phyloP scores from a whole-genome alignment of 2,888 invertebrate genomes.

The Eupithecia subumbrata region DNA sequence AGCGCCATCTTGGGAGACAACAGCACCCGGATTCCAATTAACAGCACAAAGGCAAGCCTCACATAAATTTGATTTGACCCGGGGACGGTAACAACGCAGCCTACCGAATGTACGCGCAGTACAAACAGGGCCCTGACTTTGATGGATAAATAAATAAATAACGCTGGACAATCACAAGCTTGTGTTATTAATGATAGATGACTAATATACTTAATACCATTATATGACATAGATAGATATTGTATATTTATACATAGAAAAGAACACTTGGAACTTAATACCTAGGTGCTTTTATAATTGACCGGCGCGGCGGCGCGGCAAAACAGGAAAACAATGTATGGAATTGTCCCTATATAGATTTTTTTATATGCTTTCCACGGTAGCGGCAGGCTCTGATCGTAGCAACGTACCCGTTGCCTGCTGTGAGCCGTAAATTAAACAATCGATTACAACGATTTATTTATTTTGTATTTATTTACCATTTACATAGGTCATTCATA shows the following conservation, averaged over 20 bases:
- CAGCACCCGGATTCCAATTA: constrained; percentile 29
- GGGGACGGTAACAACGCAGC: constrained; percentile 20
- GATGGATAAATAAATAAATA: not conserved
- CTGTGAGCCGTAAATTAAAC: not conserved
- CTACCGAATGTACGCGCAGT: constrained; percentile 12
- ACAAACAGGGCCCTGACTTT: not conserved
- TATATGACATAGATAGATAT: too few relatives aligned
- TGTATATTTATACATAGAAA: too few relatives aligned
- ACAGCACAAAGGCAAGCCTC: constrained; percentile 26
- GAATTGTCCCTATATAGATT: too few relatives aligned
- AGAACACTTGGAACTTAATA: too few relatives aligned
- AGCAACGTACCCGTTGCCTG: not conserved
- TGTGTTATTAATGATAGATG: too few relatives aligned
- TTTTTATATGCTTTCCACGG: too few relatives aligned
- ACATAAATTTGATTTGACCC: constrained; percentile 33
- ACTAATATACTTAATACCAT: too few relatives aligned
- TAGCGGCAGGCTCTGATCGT: not conserved
- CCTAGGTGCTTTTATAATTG: not conserved
- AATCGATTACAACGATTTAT: not conserved
- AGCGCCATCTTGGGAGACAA: constrained; percentile 26
- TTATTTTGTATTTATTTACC: too few relatives aligned
- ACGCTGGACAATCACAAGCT: too few relatives aligned
- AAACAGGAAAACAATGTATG: too few relatives aligned
- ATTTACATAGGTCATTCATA: too few relatives aligned
- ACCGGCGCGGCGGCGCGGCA: too few relatives aligned